Conservation (phyloP, 2,113 vertebrate species). For the Oreotrochilus melanogaster region DNA sequence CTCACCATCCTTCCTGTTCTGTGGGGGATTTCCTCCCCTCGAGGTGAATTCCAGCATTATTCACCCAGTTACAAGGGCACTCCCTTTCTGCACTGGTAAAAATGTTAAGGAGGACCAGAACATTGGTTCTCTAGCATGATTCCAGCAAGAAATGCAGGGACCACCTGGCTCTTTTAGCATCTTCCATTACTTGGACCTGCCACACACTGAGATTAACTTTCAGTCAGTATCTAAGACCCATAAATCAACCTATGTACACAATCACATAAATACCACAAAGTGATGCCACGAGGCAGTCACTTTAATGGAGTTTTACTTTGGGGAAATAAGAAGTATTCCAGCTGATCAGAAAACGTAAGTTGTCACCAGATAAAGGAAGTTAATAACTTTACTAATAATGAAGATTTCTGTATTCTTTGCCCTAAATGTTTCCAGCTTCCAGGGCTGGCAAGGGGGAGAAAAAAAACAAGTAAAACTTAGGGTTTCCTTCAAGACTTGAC, state of each 20-base stretch:
- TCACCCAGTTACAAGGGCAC: neutral
- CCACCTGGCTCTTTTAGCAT: neutral
- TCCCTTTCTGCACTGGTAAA: neutral
- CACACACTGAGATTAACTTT: rapidly evolving
- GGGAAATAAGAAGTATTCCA: neutral
- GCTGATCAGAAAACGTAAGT: neutral
- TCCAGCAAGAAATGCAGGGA: rapidly evolving
- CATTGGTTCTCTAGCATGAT: rapidly evolving
- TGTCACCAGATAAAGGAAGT: neutral
- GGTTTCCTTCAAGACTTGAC: conserved; percentile 57
- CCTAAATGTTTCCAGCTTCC: neutral
- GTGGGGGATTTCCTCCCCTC: neutral
- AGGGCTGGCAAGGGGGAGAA: neutral
- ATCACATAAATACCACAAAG: neutral
- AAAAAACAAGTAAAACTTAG: neutral
- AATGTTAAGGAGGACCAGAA: rapidly evolving
- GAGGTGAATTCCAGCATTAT: conserved; percentile 15
- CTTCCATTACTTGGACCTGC: neutral
- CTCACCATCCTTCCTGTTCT: neutral
- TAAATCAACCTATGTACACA: neutral
- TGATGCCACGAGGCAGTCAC: neutral
- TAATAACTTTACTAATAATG: neutral
- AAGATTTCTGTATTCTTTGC: neutral
- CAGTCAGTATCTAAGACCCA: neutral
- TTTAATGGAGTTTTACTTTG: rapidly evolving